Base-by-base conservation (phyloP, 2,888 invertebrate species). In the Lasioglossum figueresi region DNA sequence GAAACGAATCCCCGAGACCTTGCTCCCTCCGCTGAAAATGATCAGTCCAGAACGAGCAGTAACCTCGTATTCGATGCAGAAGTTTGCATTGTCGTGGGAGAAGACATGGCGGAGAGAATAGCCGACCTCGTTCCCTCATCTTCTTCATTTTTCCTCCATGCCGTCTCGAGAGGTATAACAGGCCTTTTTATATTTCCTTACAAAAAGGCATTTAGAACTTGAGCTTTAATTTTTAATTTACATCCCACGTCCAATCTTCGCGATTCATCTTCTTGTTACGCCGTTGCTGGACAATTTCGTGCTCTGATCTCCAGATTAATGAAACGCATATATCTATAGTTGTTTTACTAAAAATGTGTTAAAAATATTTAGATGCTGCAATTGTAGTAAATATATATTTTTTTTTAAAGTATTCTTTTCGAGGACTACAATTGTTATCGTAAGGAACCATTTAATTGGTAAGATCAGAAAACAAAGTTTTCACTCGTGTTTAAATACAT, bases 81-180 rank as follows among this genome's bases (percentile, higher is more conserved):
- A 84, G 75, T 86, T 86, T 84, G 75, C 80, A 85, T 80, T 81
- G 85, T 84, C 70, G 84, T 52, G 76, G 76, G 72, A 45, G 63
- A 66, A 82, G 79, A 80, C 80, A 84, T 80, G 40, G 63, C 34
- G 59, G 74, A 68, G 82, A 82, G 79, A 84, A 86, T 81, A 74
- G 56, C 16, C 84, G 85, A 86, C 84, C 86, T 84, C 81, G 84
- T 84, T 86, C 78, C 63, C 63, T 78, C 63, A 71, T 66, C 75
- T 73, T 66, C 34, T 37, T 10, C 31, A 34, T 66, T 66, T 66
- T 66, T 66, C 34, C 31, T 34, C 66, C 66, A 34, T 66, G 34
- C 19, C 23, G 19, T 66, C 66, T 66, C 34, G 66, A 19, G 66
- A 66, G 66, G 19, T 23, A 66, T 66, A 66, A 66, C 66, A 23